Evolutionary conservation across 1,140 invertebrate species (phyloP).

Genomic region (Sitodiplosis mosellana): DNA sequence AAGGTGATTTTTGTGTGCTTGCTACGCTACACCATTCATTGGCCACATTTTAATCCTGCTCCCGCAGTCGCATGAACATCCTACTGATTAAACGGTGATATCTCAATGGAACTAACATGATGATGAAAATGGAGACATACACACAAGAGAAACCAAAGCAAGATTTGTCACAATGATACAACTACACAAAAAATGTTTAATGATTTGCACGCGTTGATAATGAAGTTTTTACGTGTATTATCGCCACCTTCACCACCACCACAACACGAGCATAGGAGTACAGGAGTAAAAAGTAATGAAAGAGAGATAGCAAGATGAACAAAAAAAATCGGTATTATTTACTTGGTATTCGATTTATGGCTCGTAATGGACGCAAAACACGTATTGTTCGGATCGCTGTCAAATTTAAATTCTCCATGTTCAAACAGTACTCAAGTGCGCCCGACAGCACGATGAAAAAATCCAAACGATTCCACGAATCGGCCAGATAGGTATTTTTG

Average conservation of each 20-base stretch:
- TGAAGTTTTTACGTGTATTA: neutral
- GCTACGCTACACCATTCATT: too few relatives aligned
- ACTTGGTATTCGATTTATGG: slow-evolving; percentile 99
- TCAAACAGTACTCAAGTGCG: slow-evolving; percentile 81
- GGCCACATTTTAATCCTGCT: too few relatives aligned
- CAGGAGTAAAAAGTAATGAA: neutral
- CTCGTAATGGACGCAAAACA: slow-evolving; percentile 84
- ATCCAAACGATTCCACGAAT: slow-evolving; percentile 96
- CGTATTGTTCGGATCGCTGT: slow-evolving; percentile 95
- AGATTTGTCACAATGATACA: too few relatives aligned
- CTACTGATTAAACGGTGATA: too few relatives aligned
- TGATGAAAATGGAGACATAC: too few relatives aligned
- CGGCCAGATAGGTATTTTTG: slow-evolving; percentile 84
- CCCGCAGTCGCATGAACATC: too few relatives aligned
- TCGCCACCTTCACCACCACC: neutral
- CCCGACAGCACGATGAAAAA: slow-evolving; percentile 96
- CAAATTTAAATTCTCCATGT: slow-evolving; percentile 94
- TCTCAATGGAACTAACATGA: too few relatives aligned
- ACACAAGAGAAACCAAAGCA: too few relatives aligned
- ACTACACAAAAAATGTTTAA: too few relatives aligned
- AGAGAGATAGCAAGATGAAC: neutral
- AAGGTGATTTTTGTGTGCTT: too few relatives aligned
- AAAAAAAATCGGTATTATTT: slow-evolving; percentile 34
- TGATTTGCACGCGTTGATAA: too few relatives aligned
- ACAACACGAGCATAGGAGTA: too few relatives aligned